phyloP scores from a whole-genome alignment of 2,113 vertebrate species.

The Marmota monax region DNA sequence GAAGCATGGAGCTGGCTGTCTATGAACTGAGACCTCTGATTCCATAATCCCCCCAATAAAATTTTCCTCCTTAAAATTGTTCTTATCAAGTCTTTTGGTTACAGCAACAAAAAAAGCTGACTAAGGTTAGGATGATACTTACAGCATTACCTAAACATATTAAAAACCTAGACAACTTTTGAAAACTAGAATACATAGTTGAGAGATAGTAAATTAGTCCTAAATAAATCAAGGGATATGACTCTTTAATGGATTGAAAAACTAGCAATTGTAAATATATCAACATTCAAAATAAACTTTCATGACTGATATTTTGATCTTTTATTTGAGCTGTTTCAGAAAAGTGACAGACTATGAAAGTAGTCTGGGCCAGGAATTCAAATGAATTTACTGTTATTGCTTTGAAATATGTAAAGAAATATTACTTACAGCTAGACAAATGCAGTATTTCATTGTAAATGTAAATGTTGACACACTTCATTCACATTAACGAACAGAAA shows the following conservation, averaged over 20 bases:
- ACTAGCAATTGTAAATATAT: not conserved
- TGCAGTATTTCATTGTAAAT: not conserved
- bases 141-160: not conserved
- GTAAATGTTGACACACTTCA: not conserved
- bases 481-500: not conserved
- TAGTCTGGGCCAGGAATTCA: not conserved
- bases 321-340: not conserved
- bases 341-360: not conserved
- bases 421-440: not conserved
- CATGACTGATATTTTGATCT: not conserved
- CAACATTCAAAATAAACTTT: not conserved
- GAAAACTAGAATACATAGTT: not conserved
- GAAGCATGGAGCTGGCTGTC: too few species aligned
- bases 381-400: not conserved
- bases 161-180: not conserved
- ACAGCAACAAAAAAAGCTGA: too few species aligned
- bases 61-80: too few species aligned
- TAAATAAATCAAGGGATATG: not conserved
- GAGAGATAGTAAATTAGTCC: not conserved
- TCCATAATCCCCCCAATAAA: too few species aligned
- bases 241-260: not conserved
- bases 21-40: too few species aligned
- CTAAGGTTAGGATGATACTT: not conserved
- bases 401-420: constrained; percentile 10
- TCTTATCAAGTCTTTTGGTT: too few species aligned